Evolutionary conservation across 92 coral and sea anemone genomes (phyloP).

Genomic region (Palythoa grandis): DNA sequence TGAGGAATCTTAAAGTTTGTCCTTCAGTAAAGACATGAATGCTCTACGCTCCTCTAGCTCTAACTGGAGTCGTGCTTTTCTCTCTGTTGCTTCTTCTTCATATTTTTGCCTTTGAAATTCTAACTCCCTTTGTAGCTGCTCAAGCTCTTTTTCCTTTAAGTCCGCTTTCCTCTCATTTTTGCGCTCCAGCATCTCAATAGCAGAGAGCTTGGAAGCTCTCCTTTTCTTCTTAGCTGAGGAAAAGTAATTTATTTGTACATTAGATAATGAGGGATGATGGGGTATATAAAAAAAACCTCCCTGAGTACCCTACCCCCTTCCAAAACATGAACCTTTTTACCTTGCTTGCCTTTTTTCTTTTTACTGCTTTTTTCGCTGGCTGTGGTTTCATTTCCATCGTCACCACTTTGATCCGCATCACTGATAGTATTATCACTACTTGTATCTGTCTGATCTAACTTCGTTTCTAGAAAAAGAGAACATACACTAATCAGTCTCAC

Average conservation of each 20-base stretch:
- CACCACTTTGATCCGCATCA: slow-evolving; percentile 47
- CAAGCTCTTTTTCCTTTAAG: slow-evolving; percentile 53
- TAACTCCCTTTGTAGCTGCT: slow-evolving; percentile 40
- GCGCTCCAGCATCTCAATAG: slow-evolving; percentile 61
- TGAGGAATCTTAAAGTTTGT: slow-evolving; percentile 44
- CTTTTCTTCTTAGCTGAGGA: slow-evolving; percentile 49
- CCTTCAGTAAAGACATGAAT: slow-evolving; percentile 35
- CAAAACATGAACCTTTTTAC: background rate
- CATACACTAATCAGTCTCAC: slow-evolving; percentile 52
- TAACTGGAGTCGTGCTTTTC: slow-evolving; percentile 38
- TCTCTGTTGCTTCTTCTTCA: slow-evolving; percentile 51
- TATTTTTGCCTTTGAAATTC: slow-evolving; percentile 51
- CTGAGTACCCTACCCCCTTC: too few relatives aligned
- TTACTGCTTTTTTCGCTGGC: slow-evolving; percentile 50
- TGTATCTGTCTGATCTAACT: slow-evolving; percentile 55
- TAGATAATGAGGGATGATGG: slow-evolving; percentile 2
- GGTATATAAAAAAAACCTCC: too few relatives aligned
- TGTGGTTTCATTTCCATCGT: slow-evolving; percentile 31
- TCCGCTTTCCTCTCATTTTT: slow-evolving; percentile 48
- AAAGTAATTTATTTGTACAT: slow-evolving; percentile 49
- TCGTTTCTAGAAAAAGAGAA: slow-evolving; percentile 50
- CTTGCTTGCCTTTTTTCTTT: slow-evolving; percentile 47
- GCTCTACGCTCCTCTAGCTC: slow-evolving; percentile 71
- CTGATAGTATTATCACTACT: slow-evolving; percentile 46
- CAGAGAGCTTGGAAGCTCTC: slow-evolving; percentile 7